phyloP scores from a whole-genome alignment of 1,140 invertebrate species.

The Drosophila asahinai region DNA sequence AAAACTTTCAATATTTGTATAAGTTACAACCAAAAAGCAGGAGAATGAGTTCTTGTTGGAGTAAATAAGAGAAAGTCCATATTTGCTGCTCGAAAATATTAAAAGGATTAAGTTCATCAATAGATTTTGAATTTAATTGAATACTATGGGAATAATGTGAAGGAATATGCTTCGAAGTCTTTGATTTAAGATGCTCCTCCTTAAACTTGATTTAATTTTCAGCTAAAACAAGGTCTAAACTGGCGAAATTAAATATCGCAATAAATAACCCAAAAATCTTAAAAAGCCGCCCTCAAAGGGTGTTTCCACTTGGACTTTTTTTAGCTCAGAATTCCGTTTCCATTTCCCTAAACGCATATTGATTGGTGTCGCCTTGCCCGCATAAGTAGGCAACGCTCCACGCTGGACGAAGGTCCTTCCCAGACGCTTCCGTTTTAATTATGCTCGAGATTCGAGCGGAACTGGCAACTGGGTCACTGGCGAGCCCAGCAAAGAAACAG shows the following conservation, averaged over 20 bases:
- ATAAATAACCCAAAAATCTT: neutral
- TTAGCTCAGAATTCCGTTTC: neutral
- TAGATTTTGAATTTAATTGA: no score
- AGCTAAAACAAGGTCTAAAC: no score
- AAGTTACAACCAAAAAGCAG: no score
- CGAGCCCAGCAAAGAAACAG: conserved; percentile 1
- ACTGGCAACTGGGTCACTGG: conserved; percentile 13
- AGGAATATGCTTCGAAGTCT: no score
- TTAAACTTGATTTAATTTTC: no score
- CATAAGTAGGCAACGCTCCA: conserved; percentile 41
- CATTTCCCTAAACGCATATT: conserved; percentile 3
- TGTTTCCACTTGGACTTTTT: neutral
- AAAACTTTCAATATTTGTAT: no score
- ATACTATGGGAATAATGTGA: no score
- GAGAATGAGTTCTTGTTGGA: no score
- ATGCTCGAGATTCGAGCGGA: conserved; percentile 14
- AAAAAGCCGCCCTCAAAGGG: neutral
- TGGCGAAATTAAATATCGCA: no score
- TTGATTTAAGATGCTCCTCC: no score
- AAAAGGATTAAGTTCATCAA: neutral
- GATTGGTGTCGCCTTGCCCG: conserved; percentile 25
- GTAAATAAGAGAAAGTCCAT: neutral
- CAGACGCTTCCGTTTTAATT: conserved; percentile 37
- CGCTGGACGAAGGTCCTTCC: neutral
- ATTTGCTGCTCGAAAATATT: neutral